Evolutionary conservation across 2,888 invertebrate species (phyloP).

Genomic region (Caenorhabditis auriculariae): DNA sequence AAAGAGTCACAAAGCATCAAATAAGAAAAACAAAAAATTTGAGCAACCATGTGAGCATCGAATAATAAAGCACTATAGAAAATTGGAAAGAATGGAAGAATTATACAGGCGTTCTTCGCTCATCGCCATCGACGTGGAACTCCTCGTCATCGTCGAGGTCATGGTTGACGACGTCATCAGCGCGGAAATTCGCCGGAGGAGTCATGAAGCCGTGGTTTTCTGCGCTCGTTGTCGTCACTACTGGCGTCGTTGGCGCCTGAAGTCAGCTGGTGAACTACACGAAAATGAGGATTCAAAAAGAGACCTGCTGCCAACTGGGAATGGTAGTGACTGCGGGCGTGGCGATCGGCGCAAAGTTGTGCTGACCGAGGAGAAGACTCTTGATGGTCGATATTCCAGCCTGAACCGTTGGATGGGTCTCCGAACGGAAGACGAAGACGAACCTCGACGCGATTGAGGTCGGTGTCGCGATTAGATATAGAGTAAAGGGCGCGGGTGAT

Average conservation of each 20-base stretch:
- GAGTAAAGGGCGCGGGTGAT: constrained; percentile 45
- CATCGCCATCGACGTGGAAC: background rate
- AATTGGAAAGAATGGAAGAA: no score
- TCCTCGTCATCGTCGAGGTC: background rate
- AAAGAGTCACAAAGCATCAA: no score
- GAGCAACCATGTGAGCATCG: no score
- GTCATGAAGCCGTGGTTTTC: constrained; percentile 16
- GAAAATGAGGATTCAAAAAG: background rate
- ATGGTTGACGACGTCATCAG: background rate
- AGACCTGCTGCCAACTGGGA: constrained; percentile 44
- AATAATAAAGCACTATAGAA: no score
- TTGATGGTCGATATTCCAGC: constrained; percentile 41
- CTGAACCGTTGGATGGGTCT: constrained; percentile 4
- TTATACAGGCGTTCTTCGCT: background rate
- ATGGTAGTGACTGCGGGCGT: constrained; percentile 28
- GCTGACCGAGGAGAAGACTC: constrained; percentile 49
- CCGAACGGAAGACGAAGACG: background rate
- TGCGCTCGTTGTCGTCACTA: constrained; percentile 9
- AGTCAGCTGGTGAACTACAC: background rate
- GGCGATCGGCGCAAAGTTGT: constrained; percentile 54
- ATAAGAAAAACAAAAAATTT: no score
- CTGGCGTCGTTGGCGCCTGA: background rate
- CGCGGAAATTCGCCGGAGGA: constrained; percentile 34
- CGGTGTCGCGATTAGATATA: constrained; percentile 37
- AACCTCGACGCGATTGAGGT: constrained; percentile 40